phyloP scores from a whole-genome alignment of 2,888 invertebrate genomes.

The Idaea aversata region DNA sequence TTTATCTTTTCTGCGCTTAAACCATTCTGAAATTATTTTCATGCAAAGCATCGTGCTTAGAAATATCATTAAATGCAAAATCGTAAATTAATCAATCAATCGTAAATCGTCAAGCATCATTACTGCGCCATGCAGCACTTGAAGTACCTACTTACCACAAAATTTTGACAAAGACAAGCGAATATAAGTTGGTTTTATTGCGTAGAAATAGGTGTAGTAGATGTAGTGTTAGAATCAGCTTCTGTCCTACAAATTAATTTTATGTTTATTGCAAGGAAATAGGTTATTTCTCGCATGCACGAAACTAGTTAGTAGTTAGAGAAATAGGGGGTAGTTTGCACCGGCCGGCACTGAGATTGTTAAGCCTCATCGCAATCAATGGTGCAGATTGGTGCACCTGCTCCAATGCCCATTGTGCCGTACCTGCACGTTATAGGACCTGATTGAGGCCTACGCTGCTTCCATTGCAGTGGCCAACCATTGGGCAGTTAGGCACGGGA shows the following conservation, averaged over 20 bases:
- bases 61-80: background rate
- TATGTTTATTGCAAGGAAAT: background rate
- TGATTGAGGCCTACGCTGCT: too few species aligned
- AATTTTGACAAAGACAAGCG: background rate
- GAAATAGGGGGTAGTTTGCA: background rate
- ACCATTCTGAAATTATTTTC: background rate
- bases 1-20: background rate
- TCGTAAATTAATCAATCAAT: background rate
- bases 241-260: background rate
- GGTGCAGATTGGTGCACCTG: too few species aligned
- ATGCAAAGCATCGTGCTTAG: background rate
- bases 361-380: too few species aligned
- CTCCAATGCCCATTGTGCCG: too few species aligned
- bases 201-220: background rate
- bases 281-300: background rate
- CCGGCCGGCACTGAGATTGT: too few species aligned
- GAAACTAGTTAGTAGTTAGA: background rate
- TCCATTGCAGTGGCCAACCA: too few species aligned
- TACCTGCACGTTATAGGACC: too few species aligned
- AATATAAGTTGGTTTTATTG: background rate
- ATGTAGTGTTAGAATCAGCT: background rate
- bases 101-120: too few species aligned
- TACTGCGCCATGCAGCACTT: background rate
- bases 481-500: too few species aligned
- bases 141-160: background rate